Base-by-base conservation (phyloP, 2,888 invertebrate genomes). In the Asteroscopus sphinx region DNA sequence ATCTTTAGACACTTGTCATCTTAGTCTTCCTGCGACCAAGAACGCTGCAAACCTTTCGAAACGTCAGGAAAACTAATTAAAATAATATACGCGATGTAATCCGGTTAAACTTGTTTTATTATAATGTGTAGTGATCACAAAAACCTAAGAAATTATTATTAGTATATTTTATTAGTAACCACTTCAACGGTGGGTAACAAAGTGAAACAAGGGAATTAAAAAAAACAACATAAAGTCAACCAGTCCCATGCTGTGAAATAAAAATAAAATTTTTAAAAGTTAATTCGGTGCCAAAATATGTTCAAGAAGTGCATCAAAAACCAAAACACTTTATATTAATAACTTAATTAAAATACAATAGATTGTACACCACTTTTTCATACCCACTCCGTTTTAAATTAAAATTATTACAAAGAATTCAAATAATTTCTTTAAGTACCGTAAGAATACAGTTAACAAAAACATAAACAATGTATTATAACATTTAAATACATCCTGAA, bases 371-470 rank as follows among this genome's bases (percentile, higher is more conserved):
- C 9, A 28, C 9, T 32, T 32, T 12, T 12, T 12, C 1, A 13
- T 6, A 1, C 16, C 36, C 36, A 17, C 36, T 12, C 17, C 39
- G 15, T 21, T 39, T 17, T 17, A n/a, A 11, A 37, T 37, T 36
- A 33, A 33, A 28, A 28, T 11, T 7, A 28, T 26, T 26, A 8
- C 12, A 35, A 25, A 64, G 26, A 64, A 57, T 47, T 52, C 53
- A 45, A 66, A 49, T 28, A 37, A 45, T 47, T 57, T 47, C 37
- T 21, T 32, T 37, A 61, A 45, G 17, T 62, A 46, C 40, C 36
- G 33, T 40, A 51, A 40, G 41, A 63, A 48, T 35, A 63, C 49
- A 48, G 39, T 58, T 40, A 55, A 21, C 57, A 45, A 39, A 21
- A 45, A 49, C 45, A 37, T 42, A 28, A 57, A 41, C 30, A 55